Percentiles rank a stretch among this genome's conserved stretches.
These are phyloP conservation scores for Tichodroma muraria DNA, from an alignment of 2,113 vertebrate species.

Conservation along the genomic window DNA sequence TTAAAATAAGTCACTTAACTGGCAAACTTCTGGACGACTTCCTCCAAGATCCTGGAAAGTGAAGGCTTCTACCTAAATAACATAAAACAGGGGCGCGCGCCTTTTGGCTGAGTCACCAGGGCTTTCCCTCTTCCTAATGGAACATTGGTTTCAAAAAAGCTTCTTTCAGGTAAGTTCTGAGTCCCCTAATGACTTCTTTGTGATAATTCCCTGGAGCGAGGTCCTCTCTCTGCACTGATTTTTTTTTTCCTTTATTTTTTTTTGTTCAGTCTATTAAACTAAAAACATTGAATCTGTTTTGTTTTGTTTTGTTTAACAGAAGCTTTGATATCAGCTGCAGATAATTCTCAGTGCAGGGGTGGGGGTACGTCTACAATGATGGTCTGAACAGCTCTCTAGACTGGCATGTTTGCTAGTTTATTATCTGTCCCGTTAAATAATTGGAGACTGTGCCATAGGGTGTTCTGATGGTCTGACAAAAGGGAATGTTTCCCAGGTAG, in stretches of 20 bases:
- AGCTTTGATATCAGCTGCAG: conserved; percentile 78
- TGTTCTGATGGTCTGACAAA: conserved; percentile 29
- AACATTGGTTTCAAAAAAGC: conserved; percentile 77
- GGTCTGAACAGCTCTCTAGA: conserved; percentile 72
- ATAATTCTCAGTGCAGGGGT: conserved; percentile 78
- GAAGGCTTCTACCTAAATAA: conserved; percentile 80
- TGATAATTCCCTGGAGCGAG: conserved; percentile 64
- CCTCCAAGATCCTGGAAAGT: conserved; percentile 83
- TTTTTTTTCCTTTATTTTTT: conserved; percentile 19
- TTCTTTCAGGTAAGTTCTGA: conserved; percentile 81
- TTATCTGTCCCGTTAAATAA: conserved; percentile 37
- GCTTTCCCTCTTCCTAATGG: conserved; percentile 80
- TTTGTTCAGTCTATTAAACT: conserved; percentile 71
- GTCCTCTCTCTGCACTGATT: conserved; percentile 69
- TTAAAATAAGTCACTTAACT: conserved; percentile 72
- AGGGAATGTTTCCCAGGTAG: conserved; percentile 38
- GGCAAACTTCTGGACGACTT: conserved; percentile 80
- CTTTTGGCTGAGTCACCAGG: conserved; percentile 83
- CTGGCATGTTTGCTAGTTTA: conserved; percentile 69
- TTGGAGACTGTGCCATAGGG: conserved; percentile 22
- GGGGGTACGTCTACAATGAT: conserved; percentile 68
- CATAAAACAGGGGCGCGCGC: conserved; percentile 78
- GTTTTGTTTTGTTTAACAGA: conserved; percentile 82
- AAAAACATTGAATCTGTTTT: conserved; percentile 76
- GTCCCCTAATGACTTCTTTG: conserved; percentile 62